A percentile compares a stretch with the other conserved stretches of the same genome.
phyloP scores from a whole-genome alignment of 1,140 invertebrate genomes.

The Drosophila sp. region DNA sequence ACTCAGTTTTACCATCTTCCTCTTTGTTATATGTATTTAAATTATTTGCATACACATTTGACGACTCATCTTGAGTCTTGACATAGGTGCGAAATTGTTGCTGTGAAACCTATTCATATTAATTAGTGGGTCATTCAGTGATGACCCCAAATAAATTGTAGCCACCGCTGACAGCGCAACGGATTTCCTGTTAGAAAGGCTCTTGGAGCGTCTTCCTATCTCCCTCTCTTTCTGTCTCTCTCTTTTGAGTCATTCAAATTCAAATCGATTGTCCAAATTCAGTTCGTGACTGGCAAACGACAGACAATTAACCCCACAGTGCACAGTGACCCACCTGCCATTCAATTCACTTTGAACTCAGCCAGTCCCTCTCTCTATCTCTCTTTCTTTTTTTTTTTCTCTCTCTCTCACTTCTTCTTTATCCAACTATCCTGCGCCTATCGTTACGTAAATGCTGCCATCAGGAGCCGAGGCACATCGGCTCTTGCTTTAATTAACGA shows the following conservation, averaged over 20 bases:
- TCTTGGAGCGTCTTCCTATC: slow-evolving; percentile 50
- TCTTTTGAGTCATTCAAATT: slow-evolving; percentile 13
- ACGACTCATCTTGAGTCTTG: slow-evolving; percentile 43
- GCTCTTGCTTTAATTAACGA: slow-evolving; percentile 53
- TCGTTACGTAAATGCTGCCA: slow-evolving; percentile 51
- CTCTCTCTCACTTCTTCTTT: neutral
- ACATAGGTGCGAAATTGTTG: slow-evolving; percentile 69
- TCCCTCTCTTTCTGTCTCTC: slow-evolving; percentile 6
- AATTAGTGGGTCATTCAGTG: slow-evolving; percentile 67
- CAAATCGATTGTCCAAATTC: slow-evolving; percentile 68
- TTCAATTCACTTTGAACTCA: slow-evolving; percentile 37
- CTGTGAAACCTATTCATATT: slow-evolving; percentile 74
- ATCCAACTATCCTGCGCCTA: slow-evolving; percentile 10
- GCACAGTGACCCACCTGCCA: slow-evolving; percentile 46
- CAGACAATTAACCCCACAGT: slow-evolving; percentile 74
- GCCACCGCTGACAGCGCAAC: slow-evolving; percentile 33
- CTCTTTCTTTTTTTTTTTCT: neutral
- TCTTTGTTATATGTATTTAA: slow-evolving; percentile 32
- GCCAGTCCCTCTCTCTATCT: neutral
- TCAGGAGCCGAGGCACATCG: neutral
- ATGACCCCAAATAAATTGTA: slow-evolving; percentile 62
- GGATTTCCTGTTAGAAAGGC: slow-evolving; percentile 82
- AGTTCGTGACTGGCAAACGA: slow-evolving; percentile 67
- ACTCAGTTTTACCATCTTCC: neutral
- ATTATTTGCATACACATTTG: slow-evolving; percentile 76